A percentile compares a stretch with the other conserved stretches of the same genome.
phyloP scores from a whole-genome alignment of 2,888 invertebrate species.

The Vannuccia rotundouncinata region DNA sequence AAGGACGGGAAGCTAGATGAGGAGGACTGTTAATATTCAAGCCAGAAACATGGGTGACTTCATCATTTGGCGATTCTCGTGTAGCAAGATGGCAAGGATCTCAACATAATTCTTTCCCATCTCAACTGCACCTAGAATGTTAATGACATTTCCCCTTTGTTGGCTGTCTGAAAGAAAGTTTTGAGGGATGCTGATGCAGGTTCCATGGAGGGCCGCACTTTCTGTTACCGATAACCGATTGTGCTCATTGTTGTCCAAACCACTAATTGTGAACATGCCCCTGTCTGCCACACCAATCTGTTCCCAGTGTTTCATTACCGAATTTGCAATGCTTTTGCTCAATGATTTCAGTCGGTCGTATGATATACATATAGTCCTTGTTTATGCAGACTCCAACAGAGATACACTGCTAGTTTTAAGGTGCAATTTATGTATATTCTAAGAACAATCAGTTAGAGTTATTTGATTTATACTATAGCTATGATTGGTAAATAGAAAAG shows the following conservation, averaged over 20 bases:
- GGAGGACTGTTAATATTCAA: neutral
- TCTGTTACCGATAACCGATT: slow-evolving; percentile 27
- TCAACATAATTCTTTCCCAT: neutral
- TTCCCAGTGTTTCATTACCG: neutral
- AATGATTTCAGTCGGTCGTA: neutral
- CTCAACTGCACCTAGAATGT: slow-evolving; percentile 26
- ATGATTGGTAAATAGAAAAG: no score
- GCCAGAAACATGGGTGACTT: slow-evolving; percentile 29
- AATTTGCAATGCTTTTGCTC: neutral
- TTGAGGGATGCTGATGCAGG: slow-evolving; percentile 33
- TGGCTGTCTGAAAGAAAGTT: slow-evolving; percentile 25
- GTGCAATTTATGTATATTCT: no score
- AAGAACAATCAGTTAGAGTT: no score
- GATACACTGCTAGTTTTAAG: neutral
- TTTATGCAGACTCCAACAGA: neutral
- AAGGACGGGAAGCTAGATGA: neutral
- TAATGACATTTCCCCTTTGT: slow-evolving; percentile 5
- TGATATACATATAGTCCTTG: neutral
- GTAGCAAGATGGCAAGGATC: neutral
- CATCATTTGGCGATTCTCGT: slow-evolving; percentile 2
- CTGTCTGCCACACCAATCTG: neutral
- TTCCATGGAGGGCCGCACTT: slow-evolving; percentile 16
- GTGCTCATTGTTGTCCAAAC: neutral
- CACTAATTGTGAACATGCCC: neutral
- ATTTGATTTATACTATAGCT: no score